Conservation (phyloP, 2,113 vertebrate species). For the Percina caprodes region DNA sequence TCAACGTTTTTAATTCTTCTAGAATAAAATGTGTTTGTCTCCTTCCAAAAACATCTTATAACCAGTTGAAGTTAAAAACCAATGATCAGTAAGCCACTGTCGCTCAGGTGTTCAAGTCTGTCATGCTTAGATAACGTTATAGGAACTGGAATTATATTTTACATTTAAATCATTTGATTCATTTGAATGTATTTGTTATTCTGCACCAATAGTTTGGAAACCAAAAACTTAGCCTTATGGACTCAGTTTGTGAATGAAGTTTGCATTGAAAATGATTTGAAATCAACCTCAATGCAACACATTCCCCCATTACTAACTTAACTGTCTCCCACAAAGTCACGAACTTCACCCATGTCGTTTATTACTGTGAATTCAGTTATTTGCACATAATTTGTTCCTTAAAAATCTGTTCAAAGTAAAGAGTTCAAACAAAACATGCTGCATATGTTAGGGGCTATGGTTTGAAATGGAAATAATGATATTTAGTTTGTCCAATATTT, state of each 20-base stretch:
- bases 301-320: too few relatives aligned
- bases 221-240: background rate
- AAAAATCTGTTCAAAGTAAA: background rate
- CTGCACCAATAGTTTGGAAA: background rate
- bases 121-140: conserved; percentile 18
- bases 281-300: too few relatives aligned
- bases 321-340: too few relatives aligned
- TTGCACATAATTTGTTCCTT: background rate
- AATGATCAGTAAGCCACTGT: background rate
- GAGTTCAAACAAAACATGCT: background rate
- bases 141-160: conserved; percentile 22
- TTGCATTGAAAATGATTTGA: background rate
- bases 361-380: too few relatives aligned
- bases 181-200: background rate
- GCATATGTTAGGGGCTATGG: background rate
- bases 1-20: background rate
- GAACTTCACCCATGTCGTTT: too few relatives aligned
- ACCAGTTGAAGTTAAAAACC: background rate
- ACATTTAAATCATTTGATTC: background rate
- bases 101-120: background rate
- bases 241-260: background rate
- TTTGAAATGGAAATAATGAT: background rate
- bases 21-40: background rate
- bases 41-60: background rate
- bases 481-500: too few relatives aligned